Conservation (phyloP, 2,797 vertebrate genomes). For the Phalanger gymnotis region DNA sequence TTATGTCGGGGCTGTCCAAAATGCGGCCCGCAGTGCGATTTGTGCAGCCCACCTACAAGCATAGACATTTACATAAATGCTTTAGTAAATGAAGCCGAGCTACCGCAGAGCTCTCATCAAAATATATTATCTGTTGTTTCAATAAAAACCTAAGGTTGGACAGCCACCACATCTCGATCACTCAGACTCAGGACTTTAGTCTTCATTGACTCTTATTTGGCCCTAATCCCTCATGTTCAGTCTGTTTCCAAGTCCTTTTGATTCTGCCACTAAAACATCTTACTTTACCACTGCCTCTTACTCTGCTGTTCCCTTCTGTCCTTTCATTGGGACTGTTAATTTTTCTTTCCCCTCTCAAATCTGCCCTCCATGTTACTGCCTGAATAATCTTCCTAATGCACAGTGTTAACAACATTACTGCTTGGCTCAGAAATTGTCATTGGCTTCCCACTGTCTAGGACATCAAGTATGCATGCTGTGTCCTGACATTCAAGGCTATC, state of each 20-base stretch:
- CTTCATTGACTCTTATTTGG: background rate
- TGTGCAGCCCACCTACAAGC: too few species aligned
- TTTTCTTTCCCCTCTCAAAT: background rate
- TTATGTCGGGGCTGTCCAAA: too few species aligned
- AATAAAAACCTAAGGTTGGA: too few species aligned
- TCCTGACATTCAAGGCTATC: background rate
- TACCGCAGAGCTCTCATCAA: too few species aligned
- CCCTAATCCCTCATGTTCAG: background rate
- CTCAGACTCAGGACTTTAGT: background rate
- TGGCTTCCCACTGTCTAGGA: background rate
- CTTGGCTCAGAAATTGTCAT: background rate
- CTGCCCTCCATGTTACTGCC: background rate
- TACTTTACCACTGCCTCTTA: background rate
- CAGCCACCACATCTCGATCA: too few species aligned
- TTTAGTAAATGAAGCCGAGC: too few species aligned
- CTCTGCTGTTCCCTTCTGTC: background rate
- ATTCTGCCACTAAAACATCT: background rate
- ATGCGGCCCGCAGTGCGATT: too few species aligned
- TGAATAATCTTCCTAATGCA: background rate
- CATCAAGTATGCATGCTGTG: background rate
- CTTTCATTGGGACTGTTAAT: background rate
- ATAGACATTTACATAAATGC: too few species aligned
- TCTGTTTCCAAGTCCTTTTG: background rate
- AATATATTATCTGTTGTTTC: too few species aligned
- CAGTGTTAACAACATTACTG: background rate